Base-by-base conservation (phyloP, 1,140 invertebrate genomes). In the Aethina tumida region DNA sequence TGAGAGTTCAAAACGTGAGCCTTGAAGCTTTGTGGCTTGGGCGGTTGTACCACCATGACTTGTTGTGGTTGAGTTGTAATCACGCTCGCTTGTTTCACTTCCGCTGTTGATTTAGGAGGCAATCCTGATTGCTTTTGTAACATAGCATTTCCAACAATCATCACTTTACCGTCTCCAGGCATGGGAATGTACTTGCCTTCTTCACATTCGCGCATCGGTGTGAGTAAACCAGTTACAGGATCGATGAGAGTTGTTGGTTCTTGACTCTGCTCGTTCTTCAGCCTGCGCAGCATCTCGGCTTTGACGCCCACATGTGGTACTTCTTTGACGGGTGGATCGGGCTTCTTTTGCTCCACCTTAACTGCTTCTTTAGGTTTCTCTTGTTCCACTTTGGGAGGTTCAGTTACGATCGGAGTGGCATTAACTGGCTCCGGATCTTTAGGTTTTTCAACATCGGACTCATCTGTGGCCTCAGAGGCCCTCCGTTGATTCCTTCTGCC, bases 221-320 rank as follows among this genome's bases (percentile, higher is more conserved):
- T 79, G 22, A 86, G 62, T 46, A 81, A 66, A 6, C 82, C 84
- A 1, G 81, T 86, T 0, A 82, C 79, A 1, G 82, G 81, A 65
- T 85, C 82, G 15, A 84, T 79, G 6, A 84, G 54, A 8, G 66
- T 71, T 50, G 69, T 75, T 1, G 74, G 72, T 47, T 78, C 75
- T 17, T 57, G 49, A 8, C 10, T 32, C 47, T 52, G 41, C 36
- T 60, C 58, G 9, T 50, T 53, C 43, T 63, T 60, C 10, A 60
- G 42, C n/a, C 58, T 33, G n/a, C 59, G 45, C 5, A 62, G 33
- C 45, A 60, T 46, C 4, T 48, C 49, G 14, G 55, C 51, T 41
- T 62, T 60, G n/a, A 57, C 33, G 5, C 55, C 55, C 38, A 52
- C 50, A 22, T 54, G 50, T 19, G 51, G 49, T 34, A 47, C 45